A percentile compares a stretch with the other conserved stretches of the same genome.
Evolutionary conservation across 2,113 vertebrate species (phyloP).

Genomic region (Lycocorax pyrrhopterus): DNA sequence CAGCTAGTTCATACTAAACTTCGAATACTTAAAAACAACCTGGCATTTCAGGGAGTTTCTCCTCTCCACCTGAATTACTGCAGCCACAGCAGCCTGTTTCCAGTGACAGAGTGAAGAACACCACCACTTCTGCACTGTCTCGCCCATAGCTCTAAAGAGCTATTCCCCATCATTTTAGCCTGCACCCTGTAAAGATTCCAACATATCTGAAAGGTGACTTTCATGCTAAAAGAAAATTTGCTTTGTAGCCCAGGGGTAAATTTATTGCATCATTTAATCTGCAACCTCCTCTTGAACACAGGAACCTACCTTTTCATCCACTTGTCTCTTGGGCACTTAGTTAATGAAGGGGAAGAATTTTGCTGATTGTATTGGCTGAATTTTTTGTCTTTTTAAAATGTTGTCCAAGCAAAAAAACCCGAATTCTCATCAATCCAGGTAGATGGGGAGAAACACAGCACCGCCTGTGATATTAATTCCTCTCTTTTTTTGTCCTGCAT

Average conservation of each 20-base stretch:
- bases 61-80: background rate
- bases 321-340: conserved; percentile 17
- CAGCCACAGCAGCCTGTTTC: background rate
- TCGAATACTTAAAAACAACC: background rate
- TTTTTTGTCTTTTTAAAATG: background rate
- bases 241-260: background rate
- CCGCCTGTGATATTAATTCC: background rate
- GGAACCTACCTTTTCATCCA: background rate
- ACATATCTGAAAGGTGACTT: background rate
- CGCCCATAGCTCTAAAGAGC: background rate
- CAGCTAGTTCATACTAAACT: background rate
- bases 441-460: background rate
- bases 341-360: conserved; percentile 29
- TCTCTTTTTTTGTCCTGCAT: background rate
- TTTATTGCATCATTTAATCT: conserved; percentile 5
- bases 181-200: background rate
- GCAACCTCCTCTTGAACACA: background rate
- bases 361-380: background rate
- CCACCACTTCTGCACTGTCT: background rate
- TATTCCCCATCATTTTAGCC: background rate
- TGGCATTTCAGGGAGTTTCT: background rate
- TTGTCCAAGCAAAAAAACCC: background rate
- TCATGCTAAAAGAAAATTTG: background rate
- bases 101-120: background rate
- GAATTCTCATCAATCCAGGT: background rate